phyloP scores from a whole-genome alignment of 2,888 invertebrate genomes.

The Phortica magna region DNA sequence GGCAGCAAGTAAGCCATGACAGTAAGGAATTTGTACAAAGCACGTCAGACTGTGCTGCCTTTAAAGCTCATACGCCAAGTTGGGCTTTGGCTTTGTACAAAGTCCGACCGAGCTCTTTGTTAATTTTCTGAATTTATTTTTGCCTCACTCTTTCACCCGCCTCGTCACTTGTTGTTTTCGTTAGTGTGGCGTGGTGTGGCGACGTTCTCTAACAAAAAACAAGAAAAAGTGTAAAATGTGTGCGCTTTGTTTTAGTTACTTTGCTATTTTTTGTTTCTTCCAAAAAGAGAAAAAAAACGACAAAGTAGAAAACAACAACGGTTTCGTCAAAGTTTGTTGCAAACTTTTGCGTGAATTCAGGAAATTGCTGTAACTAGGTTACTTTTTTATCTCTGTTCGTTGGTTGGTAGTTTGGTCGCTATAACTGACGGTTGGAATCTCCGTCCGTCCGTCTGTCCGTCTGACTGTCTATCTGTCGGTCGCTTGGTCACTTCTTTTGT shows the following conservation, averaged over 20 bases:
- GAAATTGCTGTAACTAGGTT: conserved; percentile 39
- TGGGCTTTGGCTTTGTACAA: background rate
- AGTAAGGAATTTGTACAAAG: background rate
- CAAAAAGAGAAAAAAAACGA: background rate
- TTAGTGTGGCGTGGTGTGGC: background rate
- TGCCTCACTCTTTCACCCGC: background rate
- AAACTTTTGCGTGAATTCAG: conserved; percentile 21
- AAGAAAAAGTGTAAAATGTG: conserved; percentile 4
- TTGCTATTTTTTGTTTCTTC: background rate
- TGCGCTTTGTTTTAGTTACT: conserved; percentile 3
- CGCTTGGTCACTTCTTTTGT: background rate
- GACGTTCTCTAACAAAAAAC: background rate
- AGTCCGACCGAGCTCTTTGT: background rate
- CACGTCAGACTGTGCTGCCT: no score
- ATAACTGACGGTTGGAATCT: background rate
- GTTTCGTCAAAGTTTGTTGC: background rate
- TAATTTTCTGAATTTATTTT: background rate
- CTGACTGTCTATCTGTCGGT: background rate
- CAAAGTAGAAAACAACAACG: background rate
- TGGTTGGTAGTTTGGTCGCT: background rate
- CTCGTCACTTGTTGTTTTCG: background rate
- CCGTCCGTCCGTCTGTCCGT: background rate
- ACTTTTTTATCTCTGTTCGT: conserved; percentile 16
- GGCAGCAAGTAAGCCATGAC: background rate
- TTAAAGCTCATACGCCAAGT: background rate